Percentiles rank a stretch among this genome's conserved stretches.
These are phyloP conservation scores for Pelusios castaneus DNA, from an alignment of 2,113 vertebrate genomes.

Conservation along the genomic window DNA sequence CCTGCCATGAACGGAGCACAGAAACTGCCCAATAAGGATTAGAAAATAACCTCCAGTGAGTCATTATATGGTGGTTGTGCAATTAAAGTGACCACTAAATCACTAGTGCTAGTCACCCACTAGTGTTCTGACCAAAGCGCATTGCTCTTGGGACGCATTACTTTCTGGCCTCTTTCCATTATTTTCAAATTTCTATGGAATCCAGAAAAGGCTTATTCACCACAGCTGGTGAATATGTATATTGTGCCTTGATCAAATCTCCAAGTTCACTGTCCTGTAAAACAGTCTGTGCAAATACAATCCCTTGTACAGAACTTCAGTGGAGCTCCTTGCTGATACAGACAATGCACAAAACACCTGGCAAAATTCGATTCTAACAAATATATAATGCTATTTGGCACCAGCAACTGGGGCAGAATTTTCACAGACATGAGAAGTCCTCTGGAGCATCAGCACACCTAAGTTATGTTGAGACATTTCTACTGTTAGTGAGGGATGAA, in stretches of 20 bases:
- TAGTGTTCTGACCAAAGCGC: neutral
- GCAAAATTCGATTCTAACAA: neutral
- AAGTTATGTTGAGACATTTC: neutral
- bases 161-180: neutral
- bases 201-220: neutral
- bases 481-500: neutral
- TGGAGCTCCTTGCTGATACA: rapidly evolving
- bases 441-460: neutral
- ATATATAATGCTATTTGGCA: neutral
- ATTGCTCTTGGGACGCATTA: neutral
- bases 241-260: neutral
- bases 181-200: neutral
- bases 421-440: neutral
- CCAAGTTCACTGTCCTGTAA: neutral
- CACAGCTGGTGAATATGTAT: neutral
- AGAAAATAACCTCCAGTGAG: neutral
- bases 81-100: neutral
- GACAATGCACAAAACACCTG: neutral
- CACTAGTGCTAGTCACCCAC: neutral
- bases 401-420: neutral
- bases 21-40: neutral
- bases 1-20: neutral
- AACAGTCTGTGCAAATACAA: rapidly evolving
- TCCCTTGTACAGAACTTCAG: neutral
- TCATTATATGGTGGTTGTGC: rapidly evolving